Conservation (phyloP, 2,888 invertebrate genomes). For the Endotricha flammealis region DNA sequence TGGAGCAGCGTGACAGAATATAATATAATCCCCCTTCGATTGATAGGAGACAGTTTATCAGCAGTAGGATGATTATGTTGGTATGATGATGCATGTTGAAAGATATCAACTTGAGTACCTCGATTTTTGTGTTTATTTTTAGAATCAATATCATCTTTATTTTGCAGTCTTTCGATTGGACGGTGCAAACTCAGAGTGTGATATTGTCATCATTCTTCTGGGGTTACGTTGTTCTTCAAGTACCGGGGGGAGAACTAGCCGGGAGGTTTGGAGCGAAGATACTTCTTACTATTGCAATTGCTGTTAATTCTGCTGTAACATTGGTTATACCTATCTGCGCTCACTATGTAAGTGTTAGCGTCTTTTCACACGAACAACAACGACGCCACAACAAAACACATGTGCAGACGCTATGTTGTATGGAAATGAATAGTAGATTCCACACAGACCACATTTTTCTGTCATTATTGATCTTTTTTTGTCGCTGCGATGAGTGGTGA, state of each 20-base stretch:
- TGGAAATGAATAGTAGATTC: neutral
- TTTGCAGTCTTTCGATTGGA: slow-evolving; percentile 64
- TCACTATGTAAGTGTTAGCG: slow-evolving; percentile 30
- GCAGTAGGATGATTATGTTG: too few relatives aligned
- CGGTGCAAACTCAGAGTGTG: slow-evolving; percentile 52
- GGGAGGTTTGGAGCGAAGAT: slow-evolving; percentile 82
- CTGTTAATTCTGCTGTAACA: slow-evolving; percentile 46
- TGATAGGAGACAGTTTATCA: too few relatives aligned
- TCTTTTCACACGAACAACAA: neutral
- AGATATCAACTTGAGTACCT: too few relatives aligned
- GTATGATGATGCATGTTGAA: too few relatives aligned
- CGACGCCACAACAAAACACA: neutral
- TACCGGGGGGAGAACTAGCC: slow-evolving; percentile 81
- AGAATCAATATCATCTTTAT: neutral
- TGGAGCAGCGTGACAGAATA: too few relatives aligned
- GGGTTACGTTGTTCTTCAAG: slow-evolving; percentile 82
- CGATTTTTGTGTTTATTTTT: too few relatives aligned
- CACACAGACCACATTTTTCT: too few relatives aligned
- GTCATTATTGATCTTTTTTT: too few relatives aligned
- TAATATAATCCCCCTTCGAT: too few relatives aligned
- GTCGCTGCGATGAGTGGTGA: too few relatives aligned
- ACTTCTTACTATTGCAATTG: slow-evolving; percentile 51
- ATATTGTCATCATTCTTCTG: slow-evolving; percentile 76
- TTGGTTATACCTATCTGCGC: slow-evolving; percentile 28
- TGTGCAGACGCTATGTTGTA: neutral